Percentiles rank a stretch among this genome's conserved stretches.
These are phyloP conservation scores for Hydrolagus affinis DNA, from an alignment of 2,113 vertebrate species.

Conservation along the genomic window DNA sequence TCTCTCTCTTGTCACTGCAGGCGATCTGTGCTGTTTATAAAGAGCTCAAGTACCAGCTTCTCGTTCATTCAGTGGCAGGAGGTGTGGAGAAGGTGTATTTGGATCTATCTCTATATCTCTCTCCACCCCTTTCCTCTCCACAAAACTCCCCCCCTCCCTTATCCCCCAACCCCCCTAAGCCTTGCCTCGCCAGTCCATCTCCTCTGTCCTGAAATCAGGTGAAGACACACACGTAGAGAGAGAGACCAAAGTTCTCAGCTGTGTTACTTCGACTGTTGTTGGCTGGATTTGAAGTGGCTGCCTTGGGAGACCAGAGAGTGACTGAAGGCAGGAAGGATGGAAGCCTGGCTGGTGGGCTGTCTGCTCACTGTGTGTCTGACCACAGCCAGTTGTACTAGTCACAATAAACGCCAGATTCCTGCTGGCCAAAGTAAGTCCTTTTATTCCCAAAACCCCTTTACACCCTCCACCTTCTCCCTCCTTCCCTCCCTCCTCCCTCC, in stretches of 20 bases:
- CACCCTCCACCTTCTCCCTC: neutral
- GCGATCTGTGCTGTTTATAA: neutral
- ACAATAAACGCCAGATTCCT: neutral
- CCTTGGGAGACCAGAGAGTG: no score
- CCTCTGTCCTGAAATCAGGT: no score
- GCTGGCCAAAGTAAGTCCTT: conserved; percentile 1
- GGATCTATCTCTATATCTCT: neutral
- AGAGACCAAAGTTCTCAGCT: no score
- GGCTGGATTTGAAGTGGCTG: no score
- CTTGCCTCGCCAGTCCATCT: no score
- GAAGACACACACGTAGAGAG: no score
- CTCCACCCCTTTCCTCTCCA: neutral
- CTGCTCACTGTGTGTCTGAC: neutral
- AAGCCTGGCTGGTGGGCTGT: neutral
- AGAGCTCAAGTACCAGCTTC: no score
- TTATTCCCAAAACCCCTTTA: neutral
- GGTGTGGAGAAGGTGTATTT: neutral
- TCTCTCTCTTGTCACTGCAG: neutral
- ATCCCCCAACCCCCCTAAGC: no score
- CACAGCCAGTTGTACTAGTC: neutral
- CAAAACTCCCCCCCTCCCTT: neutral
- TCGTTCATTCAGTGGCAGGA: neutral
- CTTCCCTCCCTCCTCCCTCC: no score
- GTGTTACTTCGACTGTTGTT: no score
- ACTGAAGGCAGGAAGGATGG: no score